Base-by-base conservation (phyloP, 2,113 vertebrate genomes). In the Chamaea fasciata region DNA sequence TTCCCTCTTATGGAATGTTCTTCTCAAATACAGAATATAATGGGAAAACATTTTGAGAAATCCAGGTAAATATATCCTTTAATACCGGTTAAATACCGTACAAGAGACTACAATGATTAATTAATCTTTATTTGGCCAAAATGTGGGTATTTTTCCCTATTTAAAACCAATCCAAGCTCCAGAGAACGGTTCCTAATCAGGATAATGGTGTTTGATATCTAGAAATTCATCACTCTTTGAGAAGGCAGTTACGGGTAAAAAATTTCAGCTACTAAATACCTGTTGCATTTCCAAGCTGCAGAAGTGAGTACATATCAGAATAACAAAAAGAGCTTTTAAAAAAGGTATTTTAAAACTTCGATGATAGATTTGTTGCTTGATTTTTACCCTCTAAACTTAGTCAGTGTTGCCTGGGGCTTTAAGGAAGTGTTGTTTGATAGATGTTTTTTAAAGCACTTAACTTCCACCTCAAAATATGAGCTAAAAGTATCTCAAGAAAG, bases 41-140 rank as follows among this genome's bases (percentile, higher is more conserved):
- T 11, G 20, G 35, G 31, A 90, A 95, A 77, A 75, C 6, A 87
- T 71, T 93, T 81, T 77, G 71, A 85, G 49, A 76, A 77, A 71
- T 71, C 9, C 56, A 26, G n/a, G 20, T 75, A 93, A 91, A 56
- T 14, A 64, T 35, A 46, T 1, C 8, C 50, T 95, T 94, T 77
- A n/a, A 37, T 83, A 67, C 15, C 71, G 10, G 19, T 60, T 89
- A 89, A 84, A 87, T 22, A 59, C 4, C 31, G 9, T 9, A 7
- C 35, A 94, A 76, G 27, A 79, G 59, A 74, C 20, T 62, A 63
- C 30, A 94, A 39, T 55, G 13, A 64, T 73, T 70, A 77, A 67
- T 70, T 47, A 3, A 50, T 59, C 35, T 83, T 63, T 47, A 37
- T 85, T 63, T 79, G 27, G 23, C n/a, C 7, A 79, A 13, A 37